Base-by-base conservation (phyloP, 2,797 vertebrate genomes). In the Acanthis flammea region DNA sequence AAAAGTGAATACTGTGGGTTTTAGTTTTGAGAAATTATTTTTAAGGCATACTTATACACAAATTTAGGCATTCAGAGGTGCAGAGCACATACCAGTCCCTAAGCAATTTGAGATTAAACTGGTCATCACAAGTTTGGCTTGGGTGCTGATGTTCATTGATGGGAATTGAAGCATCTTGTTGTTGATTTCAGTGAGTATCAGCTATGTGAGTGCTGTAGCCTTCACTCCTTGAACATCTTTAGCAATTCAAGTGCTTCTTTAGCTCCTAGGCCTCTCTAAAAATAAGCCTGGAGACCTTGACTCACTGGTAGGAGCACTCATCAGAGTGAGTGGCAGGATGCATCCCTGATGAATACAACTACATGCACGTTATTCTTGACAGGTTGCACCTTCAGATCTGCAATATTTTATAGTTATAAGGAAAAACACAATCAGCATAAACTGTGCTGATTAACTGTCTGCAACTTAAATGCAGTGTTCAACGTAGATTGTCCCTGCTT, bases 101-200 rank as follows among this genome's bases (percentile, higher is more conserved):
- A 67, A 84, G 23, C 8, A 75, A 47, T 84, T 77, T 68, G n/a
- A 83, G 35, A 31, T 77, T 31, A 47, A 77, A 65, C 8, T 47
- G 45, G 6, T 28, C n/a, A 54, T 77, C 45, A 14, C 9, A 23
- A 57, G 22, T 8, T 24, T 86, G 41, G 3, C 14, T 30, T 53
- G 39, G 41, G 19, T 61, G 33, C 61, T 13, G 30, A 8, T 54
- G 11, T 62, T 87, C 39, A 17, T 35, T 41, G 55, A 33, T 50
- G 17, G 45, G 57, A 68, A 42, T 1, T 50, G 47, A 87, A 57
- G 37, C 31, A 67, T 53, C 33, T 72, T 67, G 14, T 13, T 76
- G 21, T 27, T 90, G 53, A 90, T 72, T 80, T 88, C 66, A 30
- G 23, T 51, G 65, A 79, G 68, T 66, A 75, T 76, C 62, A 74